Conservation (phyloP, 1,140 invertebrate species). For the Parapsyche elsis region DNA sequence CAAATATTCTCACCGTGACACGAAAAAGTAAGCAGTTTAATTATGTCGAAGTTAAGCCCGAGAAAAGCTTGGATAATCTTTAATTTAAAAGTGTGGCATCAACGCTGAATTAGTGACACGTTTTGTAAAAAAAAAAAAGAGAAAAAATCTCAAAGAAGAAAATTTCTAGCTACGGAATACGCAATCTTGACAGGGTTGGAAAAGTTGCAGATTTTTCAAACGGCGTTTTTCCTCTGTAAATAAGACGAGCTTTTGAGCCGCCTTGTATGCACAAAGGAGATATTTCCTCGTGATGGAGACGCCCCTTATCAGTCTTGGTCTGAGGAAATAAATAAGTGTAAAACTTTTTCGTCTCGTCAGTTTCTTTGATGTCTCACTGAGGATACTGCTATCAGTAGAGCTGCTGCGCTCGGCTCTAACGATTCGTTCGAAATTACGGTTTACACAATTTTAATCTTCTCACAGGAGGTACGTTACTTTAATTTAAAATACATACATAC, state of each 20-base stretch:
- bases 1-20: too few species aligned
- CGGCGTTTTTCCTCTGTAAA: neutral
- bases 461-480: neutral
- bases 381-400: neutral
- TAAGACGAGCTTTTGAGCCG: neutral
- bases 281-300: neutral
- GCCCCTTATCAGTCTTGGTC: constrained; percentile 29
- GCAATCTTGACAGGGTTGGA: neutral
- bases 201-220: neutral
- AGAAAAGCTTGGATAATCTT: neutral
- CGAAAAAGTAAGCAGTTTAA: too few species aligned
- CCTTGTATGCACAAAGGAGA: neutral
- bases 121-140: neutral
- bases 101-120: neutral
- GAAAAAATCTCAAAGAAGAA: neutral
- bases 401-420: neutral
- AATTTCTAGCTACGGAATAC: neutral
- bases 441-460: neutral
- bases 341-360: constrained; percentile 28
- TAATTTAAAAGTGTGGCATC: neutral
- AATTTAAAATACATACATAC: neutral
- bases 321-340: constrained; percentile 42
- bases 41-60: too few species aligned
- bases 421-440: neutral
- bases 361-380: constrained; percentile 7